Base-by-base conservation (phyloP, 1,140 invertebrate species). In the Drosophila paulistorum region DNA sequence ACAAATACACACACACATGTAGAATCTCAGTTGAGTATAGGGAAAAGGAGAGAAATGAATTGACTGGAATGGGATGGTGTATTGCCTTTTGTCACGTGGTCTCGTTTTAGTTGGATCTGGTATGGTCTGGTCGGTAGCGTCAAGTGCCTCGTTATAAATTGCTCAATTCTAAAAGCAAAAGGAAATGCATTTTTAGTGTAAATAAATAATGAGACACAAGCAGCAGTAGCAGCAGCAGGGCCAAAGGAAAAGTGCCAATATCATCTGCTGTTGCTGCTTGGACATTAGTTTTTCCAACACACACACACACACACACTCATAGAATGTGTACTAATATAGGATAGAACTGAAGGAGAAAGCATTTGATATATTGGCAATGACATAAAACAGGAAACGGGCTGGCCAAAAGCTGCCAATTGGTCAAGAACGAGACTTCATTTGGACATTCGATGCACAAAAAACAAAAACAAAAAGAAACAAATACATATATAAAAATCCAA, bases 141-240 rank as follows among this genome's bases (percentile, higher is more conserved):
- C 74, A 89, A 87, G 83, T 89, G 84, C 66, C 81, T 87, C 70
- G 84, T 89, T 87, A 89, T 87, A 87, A 87, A 87, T 89, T 87
- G 84, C 77, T 87, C 74, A 89, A 84, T 84, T 81, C 69, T 73
- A 51, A 77, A 64, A 80, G 79, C 77, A 87, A 77, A 51, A 75
- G 84, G 75, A 87, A 87, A 83, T 89, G 81, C 84, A 87, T 80
- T 89, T 89, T 71, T 78, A 80, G 74, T 74, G 76, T 87, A 87
- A 87, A 87, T 87, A 87, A 87, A 87, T 87, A 87, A 87, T 87
- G 83, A 74, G 62, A 59, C 68, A 74, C 71, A 76, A 62, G 30
- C 41, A 51, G 26, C 37, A 39, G 35, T 9, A 37, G 37, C 37
- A 39, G 37, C 37, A 39, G 37, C 37, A 60, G 71, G 70, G 72